A percentile compares a stretch with the other conserved stretches of the same genome.
Evolutionary conservation across 2,888 invertebrate species (phyloP).

Genomic region (Mesorhabditis spiculigera): DNA sequence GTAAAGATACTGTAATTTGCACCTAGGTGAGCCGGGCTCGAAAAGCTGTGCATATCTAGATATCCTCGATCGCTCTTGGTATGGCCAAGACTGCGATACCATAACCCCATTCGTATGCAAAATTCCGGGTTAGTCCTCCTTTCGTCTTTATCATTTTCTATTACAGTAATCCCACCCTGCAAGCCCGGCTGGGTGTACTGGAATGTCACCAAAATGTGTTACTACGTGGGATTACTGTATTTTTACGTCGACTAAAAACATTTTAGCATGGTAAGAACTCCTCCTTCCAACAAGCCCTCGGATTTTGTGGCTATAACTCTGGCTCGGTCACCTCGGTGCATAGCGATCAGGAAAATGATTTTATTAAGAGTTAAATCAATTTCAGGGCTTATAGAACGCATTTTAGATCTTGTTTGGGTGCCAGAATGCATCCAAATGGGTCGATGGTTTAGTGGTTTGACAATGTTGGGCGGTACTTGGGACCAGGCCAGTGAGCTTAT

Average conservation of each 20-base stretch:
- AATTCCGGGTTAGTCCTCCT: no score
- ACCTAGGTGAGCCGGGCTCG: neutral
- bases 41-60: neutral
- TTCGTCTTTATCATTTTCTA: no score
- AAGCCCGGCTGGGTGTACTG: neutral
- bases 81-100: neutral
- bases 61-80: constrained; percentile 4
- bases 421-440: neutral
- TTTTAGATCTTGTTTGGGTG: constrained; percentile 3
- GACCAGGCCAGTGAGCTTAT: neutral
- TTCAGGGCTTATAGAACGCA: neutral
- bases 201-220: neutral
- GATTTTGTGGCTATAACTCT: neutral
- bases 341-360: constrained; percentile 4
- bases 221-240: neutral
- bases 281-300: constrained; percentile 5
- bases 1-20: no score
- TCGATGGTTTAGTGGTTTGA: neutral
- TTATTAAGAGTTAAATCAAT: neutral
- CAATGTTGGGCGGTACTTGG: neutral
- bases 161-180: neutral
- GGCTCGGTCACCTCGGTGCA: constrained; percentile 5
- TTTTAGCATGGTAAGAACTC: neutral
- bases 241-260: neutral
- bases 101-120: neutral